Conservation (phyloP, 2,888 invertebrate species). For the Lochmaea capreae region DNA sequence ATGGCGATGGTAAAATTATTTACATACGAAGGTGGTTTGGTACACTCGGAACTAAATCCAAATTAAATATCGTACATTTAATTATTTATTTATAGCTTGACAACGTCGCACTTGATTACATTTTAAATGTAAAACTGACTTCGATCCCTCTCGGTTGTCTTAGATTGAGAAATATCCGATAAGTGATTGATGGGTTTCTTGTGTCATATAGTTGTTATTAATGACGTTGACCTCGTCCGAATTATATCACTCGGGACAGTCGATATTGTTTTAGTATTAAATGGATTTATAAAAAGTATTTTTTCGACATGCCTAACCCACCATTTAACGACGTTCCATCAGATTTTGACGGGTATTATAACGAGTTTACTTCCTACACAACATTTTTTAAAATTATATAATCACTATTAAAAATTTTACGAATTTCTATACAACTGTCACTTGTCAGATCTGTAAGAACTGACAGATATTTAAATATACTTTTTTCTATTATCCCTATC, state of each 20-base stretch:
- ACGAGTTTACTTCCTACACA: neutral
- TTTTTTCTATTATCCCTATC: too few species aligned
- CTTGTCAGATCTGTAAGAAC: too few species aligned
- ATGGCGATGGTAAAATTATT: constrained; percentile 5
- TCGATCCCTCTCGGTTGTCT: neutral
- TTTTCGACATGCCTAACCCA: constrained; percentile 4
- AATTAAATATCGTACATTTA: neutral
- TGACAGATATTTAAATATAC: too few species aligned
- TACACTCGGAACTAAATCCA: neutral
- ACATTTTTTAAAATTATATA: too few species aligned
- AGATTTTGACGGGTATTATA: neutral
- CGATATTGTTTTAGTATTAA: constrained; percentile 20
- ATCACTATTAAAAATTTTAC: neutral
- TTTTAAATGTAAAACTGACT: neutral
- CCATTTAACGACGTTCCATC: neutral
- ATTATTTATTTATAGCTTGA: neutral
- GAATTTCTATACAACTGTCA: too few species aligned
- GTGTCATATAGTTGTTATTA: constrained; percentile 24
- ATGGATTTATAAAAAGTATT: constrained; percentile 2
- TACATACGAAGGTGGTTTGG: neutral
- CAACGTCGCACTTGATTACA: neutral
- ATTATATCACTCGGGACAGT: constrained; percentile 7
- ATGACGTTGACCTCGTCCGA: constrained; percentile 20
- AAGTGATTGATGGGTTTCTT: constrained; percentile 22
- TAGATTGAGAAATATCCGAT: constrained; percentile 5